Conservation (phyloP, 2,888 invertebrate species). For the Polydesmus complanatus region DNA sequence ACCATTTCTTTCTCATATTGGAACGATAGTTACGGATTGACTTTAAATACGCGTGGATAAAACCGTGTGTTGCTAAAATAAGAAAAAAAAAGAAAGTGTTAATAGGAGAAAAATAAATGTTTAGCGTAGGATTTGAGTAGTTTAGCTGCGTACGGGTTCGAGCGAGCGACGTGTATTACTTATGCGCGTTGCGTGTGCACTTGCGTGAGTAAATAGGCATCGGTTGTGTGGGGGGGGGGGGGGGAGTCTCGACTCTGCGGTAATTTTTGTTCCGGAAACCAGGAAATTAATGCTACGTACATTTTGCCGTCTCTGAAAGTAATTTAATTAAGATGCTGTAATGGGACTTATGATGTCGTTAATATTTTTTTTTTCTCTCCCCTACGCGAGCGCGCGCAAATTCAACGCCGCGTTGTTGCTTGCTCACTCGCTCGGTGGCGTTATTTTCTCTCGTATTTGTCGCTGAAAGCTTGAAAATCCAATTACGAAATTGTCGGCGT, state of each 20-base stretch:
- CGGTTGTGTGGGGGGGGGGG: background rate
- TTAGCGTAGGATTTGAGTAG: too few relatives aligned
- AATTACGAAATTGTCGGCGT: background rate
- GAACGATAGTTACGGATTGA: too few relatives aligned
- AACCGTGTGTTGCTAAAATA: too few relatives aligned
- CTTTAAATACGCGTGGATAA: too few relatives aligned
- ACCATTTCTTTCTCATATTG: too few relatives aligned
- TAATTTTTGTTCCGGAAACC: background rate
- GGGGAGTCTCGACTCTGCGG: background rate
- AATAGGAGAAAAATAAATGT: too few relatives aligned
- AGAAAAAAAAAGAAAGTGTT: too few relatives aligned
- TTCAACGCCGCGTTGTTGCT: background rate
- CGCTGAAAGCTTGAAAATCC: background rate
- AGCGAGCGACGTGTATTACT: too few relatives aligned
- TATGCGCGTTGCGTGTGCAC: too few relatives aligned
- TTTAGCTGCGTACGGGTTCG: too few relatives aligned
- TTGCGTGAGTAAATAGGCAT: too few relatives aligned
- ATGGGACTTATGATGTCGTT: background rate
- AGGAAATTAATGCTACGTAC: background rate
- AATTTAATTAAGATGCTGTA: background rate
- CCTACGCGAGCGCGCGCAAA: background rate
- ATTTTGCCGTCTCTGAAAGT: background rate
- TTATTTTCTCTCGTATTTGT: background rate
- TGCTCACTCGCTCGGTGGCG: background rate
- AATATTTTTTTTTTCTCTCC: background rate